Conservation (phyloP, 2,113 vertebrate genomes). For the Phocoena phocoena region DNA sequence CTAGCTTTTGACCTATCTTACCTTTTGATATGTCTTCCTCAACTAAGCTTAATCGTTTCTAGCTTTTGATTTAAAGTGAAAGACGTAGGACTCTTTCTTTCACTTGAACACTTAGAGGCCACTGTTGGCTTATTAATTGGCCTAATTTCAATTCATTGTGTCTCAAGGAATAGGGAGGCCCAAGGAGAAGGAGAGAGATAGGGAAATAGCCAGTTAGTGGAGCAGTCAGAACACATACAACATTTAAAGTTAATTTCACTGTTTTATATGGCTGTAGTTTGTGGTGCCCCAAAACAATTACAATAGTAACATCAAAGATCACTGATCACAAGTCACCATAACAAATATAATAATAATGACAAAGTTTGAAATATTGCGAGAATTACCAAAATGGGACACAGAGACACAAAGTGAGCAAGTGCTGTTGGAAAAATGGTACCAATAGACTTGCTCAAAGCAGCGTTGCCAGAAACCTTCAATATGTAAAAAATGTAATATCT, state of each 20-base stretch:
- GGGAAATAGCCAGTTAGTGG: neutral
- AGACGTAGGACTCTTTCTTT: neutral
- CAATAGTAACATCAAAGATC: neutral
- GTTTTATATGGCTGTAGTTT: neutral
- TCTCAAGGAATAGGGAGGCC: neutral
- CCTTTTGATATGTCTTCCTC: neutral
- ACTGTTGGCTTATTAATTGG: neutral
- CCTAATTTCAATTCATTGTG: neutral
- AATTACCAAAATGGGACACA: neutral
- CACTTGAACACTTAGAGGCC: neutral
- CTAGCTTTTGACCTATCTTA: neutral
- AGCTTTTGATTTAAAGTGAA: neutral
- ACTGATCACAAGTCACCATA: rapidly evolving
- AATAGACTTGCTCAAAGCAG: neutral
- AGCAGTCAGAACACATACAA: neutral
- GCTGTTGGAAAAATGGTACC: neutral
- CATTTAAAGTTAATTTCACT: neutral
- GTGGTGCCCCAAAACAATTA: neutral
- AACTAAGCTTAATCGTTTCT: neutral
- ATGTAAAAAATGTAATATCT: neutral
- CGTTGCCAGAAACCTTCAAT: neutral
- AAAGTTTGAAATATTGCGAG: neutral
- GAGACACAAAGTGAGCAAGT: neutral
- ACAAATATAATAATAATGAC: neutral
- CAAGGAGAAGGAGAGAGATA: neutral